Evolutionary conservation across 92 coral and sea anemone species (phyloP).

Genomic region (Bergia puertoricense): DNA sequence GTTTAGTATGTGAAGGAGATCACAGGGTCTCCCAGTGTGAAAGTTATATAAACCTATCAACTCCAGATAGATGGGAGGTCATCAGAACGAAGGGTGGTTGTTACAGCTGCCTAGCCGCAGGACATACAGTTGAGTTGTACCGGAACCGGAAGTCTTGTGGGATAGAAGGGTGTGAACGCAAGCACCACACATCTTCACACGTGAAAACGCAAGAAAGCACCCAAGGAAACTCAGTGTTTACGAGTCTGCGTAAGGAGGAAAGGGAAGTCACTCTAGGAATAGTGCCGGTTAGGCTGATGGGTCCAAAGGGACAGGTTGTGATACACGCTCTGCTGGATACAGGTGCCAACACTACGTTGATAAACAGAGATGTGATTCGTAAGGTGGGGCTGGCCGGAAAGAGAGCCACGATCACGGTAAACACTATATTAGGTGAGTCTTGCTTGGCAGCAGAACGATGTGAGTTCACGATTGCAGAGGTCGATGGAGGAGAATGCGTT

Average conservation of each 20-base stretch:
- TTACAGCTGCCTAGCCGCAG: background rate
- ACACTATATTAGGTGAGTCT: background rate
- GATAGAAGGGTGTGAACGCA: background rate
- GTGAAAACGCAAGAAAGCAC: background rate
- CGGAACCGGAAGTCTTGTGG: background rate
- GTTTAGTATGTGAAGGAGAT: background rate
- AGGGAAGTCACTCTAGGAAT: background rate
- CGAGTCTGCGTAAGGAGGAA: background rate
- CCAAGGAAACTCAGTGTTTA: background rate
- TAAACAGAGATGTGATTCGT: background rate
- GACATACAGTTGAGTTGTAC: background rate
- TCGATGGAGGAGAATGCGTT: background rate
- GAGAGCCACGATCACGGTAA: background rate
- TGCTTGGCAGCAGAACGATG: background rate
- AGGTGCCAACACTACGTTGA: background rate
- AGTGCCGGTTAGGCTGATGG: background rate
- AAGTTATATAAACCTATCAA: background rate
- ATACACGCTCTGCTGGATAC: too few relatives aligned
- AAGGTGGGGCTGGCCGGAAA: background rate
- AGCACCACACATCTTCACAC: background rate
- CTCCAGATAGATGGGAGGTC: background rate
- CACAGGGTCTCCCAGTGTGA: background rate
- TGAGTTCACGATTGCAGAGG: background rate
- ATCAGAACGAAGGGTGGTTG: background rate
- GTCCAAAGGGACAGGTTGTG: too few relatives aligned